phyloP scores from a whole-genome alignment of 2,797 vertebrate genomes.

The Poeciliopsis turneri region DNA sequence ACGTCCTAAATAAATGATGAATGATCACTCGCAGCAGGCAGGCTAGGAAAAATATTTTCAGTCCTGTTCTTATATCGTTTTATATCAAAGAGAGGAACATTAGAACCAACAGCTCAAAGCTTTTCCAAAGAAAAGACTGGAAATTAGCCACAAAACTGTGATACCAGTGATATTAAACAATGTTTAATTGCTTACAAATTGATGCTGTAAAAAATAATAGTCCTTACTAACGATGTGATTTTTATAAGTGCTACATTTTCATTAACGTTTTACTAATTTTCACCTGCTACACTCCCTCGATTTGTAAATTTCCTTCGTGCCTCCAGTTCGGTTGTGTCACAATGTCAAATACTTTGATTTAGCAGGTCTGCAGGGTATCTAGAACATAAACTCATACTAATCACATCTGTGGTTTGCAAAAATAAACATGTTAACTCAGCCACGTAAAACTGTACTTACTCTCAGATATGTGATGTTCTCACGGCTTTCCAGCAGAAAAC shows the following conservation, averaged over 20 bases:
- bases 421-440: conserved; percentile 1
- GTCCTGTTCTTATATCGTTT: not conserved
- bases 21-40: not conserved
- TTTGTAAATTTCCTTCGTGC: not conserved
- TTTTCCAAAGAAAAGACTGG: not conserved
- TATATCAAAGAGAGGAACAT: not conserved
- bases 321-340: not conserved
- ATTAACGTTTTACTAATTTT: not conserved
- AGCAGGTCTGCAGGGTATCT: not conserved
- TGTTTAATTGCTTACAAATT: not conserved
- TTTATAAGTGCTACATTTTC: not conserved
- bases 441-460: conserved; percentile 55
- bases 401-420: not conserved
- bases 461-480: conserved; percentile 36
- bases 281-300: not conserved
- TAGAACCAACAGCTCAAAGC: not conserved
- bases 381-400: not conserved
- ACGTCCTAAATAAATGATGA: not conserved
- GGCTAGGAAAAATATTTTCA: not conserved
- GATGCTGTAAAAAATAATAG: not conserved
- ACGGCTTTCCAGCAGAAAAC: conserved; percentile 38
- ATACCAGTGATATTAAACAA: not conserved
- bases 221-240: not conserved
- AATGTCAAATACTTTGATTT: not conserved
- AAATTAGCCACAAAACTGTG: not conserved